A percentile compares a stretch with the other conserved stretches of the same genome.
These are phyloP conservation scores for Pelecanoides urinatrix DNA, from an alignment of 2,113 vertebrate genomes.

Conservation along the genomic window DNA sequence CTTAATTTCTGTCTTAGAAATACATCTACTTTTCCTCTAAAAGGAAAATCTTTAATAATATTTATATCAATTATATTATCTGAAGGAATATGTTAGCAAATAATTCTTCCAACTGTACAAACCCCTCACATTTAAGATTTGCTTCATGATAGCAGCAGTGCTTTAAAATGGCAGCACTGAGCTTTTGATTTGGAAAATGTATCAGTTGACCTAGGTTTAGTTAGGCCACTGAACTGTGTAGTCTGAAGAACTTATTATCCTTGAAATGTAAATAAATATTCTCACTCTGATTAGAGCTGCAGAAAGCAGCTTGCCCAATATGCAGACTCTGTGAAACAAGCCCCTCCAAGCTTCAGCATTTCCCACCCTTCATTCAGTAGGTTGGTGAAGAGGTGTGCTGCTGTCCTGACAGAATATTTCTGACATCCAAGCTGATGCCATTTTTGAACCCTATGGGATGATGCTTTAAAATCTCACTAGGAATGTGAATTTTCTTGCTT, in stretches of 20 bases:
- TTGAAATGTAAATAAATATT: not conserved
- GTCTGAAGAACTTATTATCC: not conserved
- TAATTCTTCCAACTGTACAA: not conserved
- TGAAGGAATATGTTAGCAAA: not conserved
- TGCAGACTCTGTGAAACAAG: not conserved
- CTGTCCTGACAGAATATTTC: not conserved
- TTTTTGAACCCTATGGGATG: not conserved
- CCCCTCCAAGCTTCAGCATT: not conserved
- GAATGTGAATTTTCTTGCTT: not conserved
- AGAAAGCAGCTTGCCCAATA: not conserved
- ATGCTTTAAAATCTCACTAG: not conserved
- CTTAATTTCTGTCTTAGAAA: not conserved
- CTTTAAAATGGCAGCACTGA: not conserved
- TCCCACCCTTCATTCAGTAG: not conserved
- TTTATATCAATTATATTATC: not conserved
- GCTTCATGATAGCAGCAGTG: not conserved
- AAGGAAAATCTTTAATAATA: not conserved
- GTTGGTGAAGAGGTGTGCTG: not conserved
- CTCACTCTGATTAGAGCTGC: not conserved
- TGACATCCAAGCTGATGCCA: not conserved
- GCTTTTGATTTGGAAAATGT: slow-evolving; percentile 50
- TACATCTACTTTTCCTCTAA: not conserved
- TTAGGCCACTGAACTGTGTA: not conserved
- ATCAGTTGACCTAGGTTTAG: not conserved
- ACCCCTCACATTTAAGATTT: not conserved